A percentile compares a stretch with the other conserved stretches of the same genome.
phyloP scores from a whole-genome alignment of 35 echinoderm and acorn worm genomes.

The Heliocidaris erythrogramma region DNA sequence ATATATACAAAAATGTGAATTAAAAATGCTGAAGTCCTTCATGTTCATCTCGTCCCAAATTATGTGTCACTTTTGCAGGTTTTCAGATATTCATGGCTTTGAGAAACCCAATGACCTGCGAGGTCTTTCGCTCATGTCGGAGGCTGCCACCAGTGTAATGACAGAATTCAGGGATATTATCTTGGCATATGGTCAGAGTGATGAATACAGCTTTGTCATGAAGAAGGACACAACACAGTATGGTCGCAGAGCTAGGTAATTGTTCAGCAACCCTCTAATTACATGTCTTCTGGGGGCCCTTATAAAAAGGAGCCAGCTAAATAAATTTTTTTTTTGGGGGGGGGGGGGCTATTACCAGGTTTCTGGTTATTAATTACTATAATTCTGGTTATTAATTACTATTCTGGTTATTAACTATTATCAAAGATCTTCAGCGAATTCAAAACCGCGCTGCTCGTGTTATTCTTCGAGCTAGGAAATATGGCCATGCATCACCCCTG shows the following conservation, averaged over 20 bases:
- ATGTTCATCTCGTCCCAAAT: too few relatives aligned
- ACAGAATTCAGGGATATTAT: slow-evolving; percentile 91
- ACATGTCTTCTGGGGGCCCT: neutral
- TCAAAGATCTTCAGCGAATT: too few relatives aligned
- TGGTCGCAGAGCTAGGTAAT: slow-evolving; percentile 89
- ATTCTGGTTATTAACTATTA: too few relatives aligned
- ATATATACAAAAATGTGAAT: too few relatives aligned
- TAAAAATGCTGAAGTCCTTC: too few relatives aligned
- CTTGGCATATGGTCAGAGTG: slow-evolving; percentile 94
- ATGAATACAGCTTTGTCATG: slow-evolving; percentile 95
- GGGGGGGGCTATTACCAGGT: too few relatives aligned
- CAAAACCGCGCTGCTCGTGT: too few relatives aligned
- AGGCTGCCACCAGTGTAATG: slow-evolving; percentile 85
- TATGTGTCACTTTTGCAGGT: slow-evolving; percentile 50
- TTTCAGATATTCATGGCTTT: slow-evolving; percentile 92
- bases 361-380: too few relatives aligned
- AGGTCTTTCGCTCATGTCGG: slow-evolving; percentile 73
- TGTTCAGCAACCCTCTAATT: neutral
- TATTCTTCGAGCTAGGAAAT: too few relatives aligned
- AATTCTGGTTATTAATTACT: too few relatives aligned
- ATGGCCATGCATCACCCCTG: too few relatives aligned
- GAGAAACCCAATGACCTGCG: slow-evolving; percentile 87
- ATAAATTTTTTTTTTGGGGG: too few relatives aligned
- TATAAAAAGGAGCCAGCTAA: neutral
- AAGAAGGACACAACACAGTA: slow-evolving; percentile 90